Base-by-base conservation (phyloP, 2,888 invertebrate species). In the Drosophila ezoana region DNA sequence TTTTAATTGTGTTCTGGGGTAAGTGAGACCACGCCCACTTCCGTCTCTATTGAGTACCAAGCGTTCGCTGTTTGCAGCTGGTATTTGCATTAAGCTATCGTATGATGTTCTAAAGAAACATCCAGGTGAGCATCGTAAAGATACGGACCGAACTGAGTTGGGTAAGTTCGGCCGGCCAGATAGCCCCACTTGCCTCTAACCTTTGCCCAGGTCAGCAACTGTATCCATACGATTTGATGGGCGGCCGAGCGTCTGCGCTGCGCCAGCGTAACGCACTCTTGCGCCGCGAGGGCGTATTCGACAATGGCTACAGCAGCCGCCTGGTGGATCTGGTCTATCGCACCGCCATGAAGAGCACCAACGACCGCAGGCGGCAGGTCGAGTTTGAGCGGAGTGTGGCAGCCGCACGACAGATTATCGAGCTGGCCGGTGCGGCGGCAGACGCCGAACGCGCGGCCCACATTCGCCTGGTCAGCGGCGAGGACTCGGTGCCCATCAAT, bases 311-410 rank as follows among this genome's bases (percentile, higher is more conserved):
- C 20, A 51, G 16, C 32, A 32, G 32, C 14, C 43, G 43, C 9
- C 18, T 63, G 20, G 14, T 63, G 20, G 20, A 51, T 8, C 33
- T 49, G 18, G 37, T 44, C n/a, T 38, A 57, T 16, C 60, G 58
- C 32, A 33, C 18, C 1, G 35, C 18, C 9, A 28, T 38, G 51
- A 11, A 10, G n/a, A 33, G 47, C 33, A 37, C 32, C 37, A 33
- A 23, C 14, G 41, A 45, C 3, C 41, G n/a, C 14, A 20, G 10
- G 0, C 38, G 23, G 0, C 54, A 48, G 37, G 37, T 16, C 3
- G 51, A 68, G 35, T 59, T 69, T 6, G 44, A 20, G 35, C 40
- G 45, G 32, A 38, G 54, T 0, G 33, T 69, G 38, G 32, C 9
- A n/a, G 35, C 35, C 4, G 64, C 48, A 0, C 33, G 8, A 3